Base-by-base conservation (phyloP, 2,797 vertebrate species). In the Rachycentron canadum region DNA sequence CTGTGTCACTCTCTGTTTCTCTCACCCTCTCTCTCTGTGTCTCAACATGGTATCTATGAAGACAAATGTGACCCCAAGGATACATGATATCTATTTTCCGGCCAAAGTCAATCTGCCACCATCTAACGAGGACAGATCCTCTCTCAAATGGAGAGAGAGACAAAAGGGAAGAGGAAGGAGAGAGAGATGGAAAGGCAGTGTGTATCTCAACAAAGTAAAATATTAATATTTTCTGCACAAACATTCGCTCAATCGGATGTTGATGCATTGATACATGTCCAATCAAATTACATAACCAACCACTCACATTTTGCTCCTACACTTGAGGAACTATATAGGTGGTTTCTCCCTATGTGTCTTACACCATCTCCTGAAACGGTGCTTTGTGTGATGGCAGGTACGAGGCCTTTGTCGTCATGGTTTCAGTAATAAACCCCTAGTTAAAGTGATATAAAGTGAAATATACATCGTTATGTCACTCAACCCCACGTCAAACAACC, bases 31-130 rank as follows among this genome's bases (percentile, higher is more conserved):
- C 68, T 82, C 63, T 67, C 65, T 10, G 3, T 36, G 56, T 74
- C 71, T 78, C 58, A 62, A 75, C 72, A 41, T 19, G 21, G 28
- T 58, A 32, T 79, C 73, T 56, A 89, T 88, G 76, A 87, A 92
- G 90, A 92, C 76, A 82, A 86, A 90, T 90, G 76, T 67, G 68
- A 86, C 86, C 88, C 84, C 23, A 56, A 78, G 73, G 86, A 91
- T 26, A 53, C 78, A 73, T 57, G 66, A 81, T 79, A 53, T 88
- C 77, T 81, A 57, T 91, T 90, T 83, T 77, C 79, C 61, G 61
- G 85, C 30, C 53, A 76, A 64, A 85, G 86, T 87, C 86, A 84
- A 89, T 87, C 69, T 83, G 64, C 71, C 64, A 43, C 53, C 43
- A 5, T 58, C 77, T 83, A 91, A 89, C 82, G 13, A 89, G 86